These are phyloP conservation scores for Quiscalus mexicanus DNA, from an alignment of 2,113 vertebrate genomes.

Conservation along the genomic window DNA sequence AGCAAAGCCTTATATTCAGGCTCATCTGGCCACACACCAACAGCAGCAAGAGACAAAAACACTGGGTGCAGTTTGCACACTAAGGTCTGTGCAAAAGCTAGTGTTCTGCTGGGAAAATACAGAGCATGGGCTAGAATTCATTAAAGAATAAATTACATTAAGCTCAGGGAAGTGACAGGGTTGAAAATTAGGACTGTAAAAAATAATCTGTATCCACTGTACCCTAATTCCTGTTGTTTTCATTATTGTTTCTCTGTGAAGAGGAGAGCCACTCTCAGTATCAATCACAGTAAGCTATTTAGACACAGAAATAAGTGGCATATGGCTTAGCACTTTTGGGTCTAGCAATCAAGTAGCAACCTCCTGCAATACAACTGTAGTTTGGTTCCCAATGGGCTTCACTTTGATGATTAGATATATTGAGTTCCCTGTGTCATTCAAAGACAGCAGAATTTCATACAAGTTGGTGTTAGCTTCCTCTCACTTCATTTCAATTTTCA, in stretches of 20 bases:
- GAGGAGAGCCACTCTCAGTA: constrained; percentile 15
- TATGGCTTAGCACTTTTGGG: constrained; percentile 68
- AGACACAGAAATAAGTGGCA: constrained; percentile 65
- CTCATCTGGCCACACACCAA: not conserved
- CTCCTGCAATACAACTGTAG: constrained; percentile 48
- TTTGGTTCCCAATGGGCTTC: constrained; percentile 67
- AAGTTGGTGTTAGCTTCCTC: constrained; percentile 64
- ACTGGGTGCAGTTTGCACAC: not conserved
- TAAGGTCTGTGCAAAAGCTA: not conserved
- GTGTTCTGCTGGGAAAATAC: not conserved
- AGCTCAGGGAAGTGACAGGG: not conserved
- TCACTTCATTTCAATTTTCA: constrained; percentile 81
- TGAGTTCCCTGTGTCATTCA: constrained; percentile 75
- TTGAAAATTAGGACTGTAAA: constrained; percentile 18
- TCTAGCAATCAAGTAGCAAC: constrained; percentile 69
- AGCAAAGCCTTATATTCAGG: not conserved
- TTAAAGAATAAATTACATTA: not conserved
- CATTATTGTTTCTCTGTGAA: constrained; percentile 37
- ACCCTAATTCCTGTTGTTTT: constrained; percentile 52
- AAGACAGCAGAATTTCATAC: constrained; percentile 69
- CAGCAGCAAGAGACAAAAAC: not conserved
- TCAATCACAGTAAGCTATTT: constrained; percentile 62
- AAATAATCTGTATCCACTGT: not conserved
- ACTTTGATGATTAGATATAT: constrained; percentile 75
- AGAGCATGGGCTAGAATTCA: not conserved